Evolutionary conservation across 2,113 vertebrate genomes (phyloP).

Genomic region (Empidonax traillii): DNA sequence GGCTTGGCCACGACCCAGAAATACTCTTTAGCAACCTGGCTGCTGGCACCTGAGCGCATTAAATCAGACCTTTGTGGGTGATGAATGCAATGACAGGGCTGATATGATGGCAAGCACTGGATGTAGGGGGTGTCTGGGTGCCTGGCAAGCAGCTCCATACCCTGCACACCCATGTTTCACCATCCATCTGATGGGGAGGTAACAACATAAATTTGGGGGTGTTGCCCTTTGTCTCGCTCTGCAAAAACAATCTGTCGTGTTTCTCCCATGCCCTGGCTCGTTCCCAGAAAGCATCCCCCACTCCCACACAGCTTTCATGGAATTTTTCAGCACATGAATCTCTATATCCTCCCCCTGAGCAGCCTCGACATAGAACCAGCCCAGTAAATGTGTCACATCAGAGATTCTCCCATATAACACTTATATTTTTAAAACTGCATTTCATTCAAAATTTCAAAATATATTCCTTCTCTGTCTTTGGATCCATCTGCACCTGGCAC

Average conservation of each 20-base stretch:
- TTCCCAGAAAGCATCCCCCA: accelerated
- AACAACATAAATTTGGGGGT: background rate
- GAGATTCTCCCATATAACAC: background rate
- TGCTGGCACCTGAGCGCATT: background rate
- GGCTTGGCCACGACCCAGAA: background rate
- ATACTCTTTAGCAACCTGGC: background rate
- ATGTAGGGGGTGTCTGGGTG: background rate
- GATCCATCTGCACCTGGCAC: background rate
- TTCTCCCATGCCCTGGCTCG: background rate
- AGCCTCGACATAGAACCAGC: background rate
- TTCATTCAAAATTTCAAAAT: background rate
- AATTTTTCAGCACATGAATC: background rate
- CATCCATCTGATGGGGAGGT: background rate
- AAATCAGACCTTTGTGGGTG: background rate
- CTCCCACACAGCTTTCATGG: background rate
- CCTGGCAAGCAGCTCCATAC: background rate
- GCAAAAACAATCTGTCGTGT: background rate
- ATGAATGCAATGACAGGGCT: background rate
- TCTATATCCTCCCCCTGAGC: background rate
- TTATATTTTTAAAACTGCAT: background rate
- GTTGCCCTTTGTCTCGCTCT: background rate
- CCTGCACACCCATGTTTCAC: background rate
- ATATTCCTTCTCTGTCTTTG: background rate
- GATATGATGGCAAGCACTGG: background rate
- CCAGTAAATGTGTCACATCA: background rate